These are phyloP conservation scores for Pteria penguin DNA, from an alignment of 2,888 invertebrate species.

Conservation along the genomic window DNA sequence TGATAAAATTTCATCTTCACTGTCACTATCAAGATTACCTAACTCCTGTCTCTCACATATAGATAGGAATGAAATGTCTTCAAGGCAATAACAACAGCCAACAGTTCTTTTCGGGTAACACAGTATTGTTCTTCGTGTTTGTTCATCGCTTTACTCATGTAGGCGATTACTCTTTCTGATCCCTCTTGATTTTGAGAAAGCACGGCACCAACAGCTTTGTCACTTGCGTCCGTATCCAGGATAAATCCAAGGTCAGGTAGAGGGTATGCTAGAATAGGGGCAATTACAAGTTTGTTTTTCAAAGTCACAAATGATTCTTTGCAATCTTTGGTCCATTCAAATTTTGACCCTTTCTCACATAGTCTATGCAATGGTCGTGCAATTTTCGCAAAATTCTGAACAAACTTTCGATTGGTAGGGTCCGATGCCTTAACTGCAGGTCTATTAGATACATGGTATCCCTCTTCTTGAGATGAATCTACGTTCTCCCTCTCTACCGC, in stretches of 20 bases:
- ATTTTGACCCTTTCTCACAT: background rate
- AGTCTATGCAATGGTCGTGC: background rate
- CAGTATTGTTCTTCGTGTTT: constrained; percentile 30
- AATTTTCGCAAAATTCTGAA: background rate
- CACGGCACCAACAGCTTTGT: background rate
- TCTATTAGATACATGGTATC: too few species aligned
- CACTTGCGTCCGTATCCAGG: constrained; percentile 2
- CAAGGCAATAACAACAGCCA: constrained; percentile 19
- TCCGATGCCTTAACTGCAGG: too few species aligned
- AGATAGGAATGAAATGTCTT: constrained; percentile 36
- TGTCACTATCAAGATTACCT: background rate
- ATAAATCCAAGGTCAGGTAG: background rate
- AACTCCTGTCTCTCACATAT: constrained; percentile 13
- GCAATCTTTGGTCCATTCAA: background rate
- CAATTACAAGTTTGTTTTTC: background rate
- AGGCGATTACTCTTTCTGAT: background rate
- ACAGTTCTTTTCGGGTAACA: too few species aligned
- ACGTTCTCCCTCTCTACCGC: too few species aligned
- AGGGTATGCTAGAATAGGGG: background rate
- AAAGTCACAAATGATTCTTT: background rate
- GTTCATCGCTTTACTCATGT: background rate
- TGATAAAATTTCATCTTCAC: background rate
- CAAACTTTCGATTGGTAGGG: too few species aligned
- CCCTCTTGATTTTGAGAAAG: background rate
- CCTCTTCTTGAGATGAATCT: too few species aligned